Conservation (phyloP, 2,797 vertebrate genomes). For the Anomalospiza imberbis region DNA sequence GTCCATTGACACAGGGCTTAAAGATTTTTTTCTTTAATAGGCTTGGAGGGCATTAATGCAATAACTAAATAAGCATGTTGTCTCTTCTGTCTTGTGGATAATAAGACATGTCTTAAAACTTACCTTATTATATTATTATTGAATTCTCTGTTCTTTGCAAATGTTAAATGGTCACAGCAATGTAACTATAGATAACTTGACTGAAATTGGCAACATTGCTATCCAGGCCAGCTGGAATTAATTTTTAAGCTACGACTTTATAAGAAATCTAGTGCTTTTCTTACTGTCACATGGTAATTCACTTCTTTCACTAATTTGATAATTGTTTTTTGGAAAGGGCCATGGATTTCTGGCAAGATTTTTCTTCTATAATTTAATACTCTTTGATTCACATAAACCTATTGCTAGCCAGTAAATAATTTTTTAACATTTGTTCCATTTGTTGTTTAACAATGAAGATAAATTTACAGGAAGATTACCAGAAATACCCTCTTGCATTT, state of each 20-base stretch:
- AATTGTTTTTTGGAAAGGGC: constrained; percentile 1
- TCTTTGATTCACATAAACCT: background rate
- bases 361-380: constrained; percentile 4
- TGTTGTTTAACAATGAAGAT: background rate
- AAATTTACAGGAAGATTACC: background rate
- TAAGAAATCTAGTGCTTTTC: background rate
- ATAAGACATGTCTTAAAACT: background rate
- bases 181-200: background rate
- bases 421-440: background rate
- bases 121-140: background rate
- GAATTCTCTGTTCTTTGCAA: background rate
- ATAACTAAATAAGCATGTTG: background rate
- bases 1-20: background rate
- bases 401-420: background rate
- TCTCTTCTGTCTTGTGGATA: background rate
- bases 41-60: background rate
- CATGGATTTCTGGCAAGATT: background rate
- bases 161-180: background rate
- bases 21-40: background rate
- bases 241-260: constrained; percentile 18
- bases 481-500: background rate
- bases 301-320: constrained; percentile 24
- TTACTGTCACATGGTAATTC: background rate
- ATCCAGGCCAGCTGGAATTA: constrained; percentile 2
- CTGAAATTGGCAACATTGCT: background rate